A percentile compares a stretch with the other conserved stretches of the same genome.
Conservation (phyloP, 2,113 vertebrate genomes). For the Sinocyclocheilus rhinocerous region DNA sequence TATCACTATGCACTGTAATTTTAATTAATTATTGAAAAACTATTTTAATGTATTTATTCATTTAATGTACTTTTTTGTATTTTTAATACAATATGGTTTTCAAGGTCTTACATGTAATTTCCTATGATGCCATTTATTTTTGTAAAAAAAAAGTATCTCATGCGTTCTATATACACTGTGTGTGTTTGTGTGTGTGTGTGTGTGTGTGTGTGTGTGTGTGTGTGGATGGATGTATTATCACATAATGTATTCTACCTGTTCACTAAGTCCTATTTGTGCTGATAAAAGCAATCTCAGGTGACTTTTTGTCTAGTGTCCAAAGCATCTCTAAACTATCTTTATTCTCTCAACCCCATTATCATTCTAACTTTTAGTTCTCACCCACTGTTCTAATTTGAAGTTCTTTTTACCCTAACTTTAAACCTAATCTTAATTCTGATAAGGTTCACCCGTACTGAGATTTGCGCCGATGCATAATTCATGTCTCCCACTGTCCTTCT, state of each 20-base stretch:
- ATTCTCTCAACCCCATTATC: constrained; percentile 8
- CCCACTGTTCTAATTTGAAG: neutral
- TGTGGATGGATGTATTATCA: neutral
- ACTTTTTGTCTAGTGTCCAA: neutral
- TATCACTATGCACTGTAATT: too few relatives aligned
- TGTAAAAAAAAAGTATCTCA: too few relatives aligned
- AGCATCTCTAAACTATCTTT: constrained; percentile 1
- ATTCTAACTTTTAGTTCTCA: neutral
- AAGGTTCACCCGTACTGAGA: constrained; percentile 45
- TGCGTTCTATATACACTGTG: too few relatives aligned
- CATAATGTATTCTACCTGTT: neutral
- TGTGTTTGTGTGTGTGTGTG: too few relatives aligned
- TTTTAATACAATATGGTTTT: too few relatives aligned
- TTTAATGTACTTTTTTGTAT: too few relatives aligned
- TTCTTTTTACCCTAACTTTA: neutral
- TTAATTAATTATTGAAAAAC: too few relatives aligned
- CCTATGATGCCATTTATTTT: too few relatives aligned
- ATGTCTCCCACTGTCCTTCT: constrained; percentile 26
- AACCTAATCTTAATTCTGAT: constrained; percentile 34
- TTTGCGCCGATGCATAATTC: constrained; percentile 49
- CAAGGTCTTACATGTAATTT: too few relatives aligned
- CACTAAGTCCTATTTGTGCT: neutral
- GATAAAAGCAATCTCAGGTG: neutral
- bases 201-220: too few relatives aligned
- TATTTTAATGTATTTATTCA: too few relatives aligned